Conservation (phyloP, 2,113 vertebrate species). For the Vireo altiloquus region DNA sequence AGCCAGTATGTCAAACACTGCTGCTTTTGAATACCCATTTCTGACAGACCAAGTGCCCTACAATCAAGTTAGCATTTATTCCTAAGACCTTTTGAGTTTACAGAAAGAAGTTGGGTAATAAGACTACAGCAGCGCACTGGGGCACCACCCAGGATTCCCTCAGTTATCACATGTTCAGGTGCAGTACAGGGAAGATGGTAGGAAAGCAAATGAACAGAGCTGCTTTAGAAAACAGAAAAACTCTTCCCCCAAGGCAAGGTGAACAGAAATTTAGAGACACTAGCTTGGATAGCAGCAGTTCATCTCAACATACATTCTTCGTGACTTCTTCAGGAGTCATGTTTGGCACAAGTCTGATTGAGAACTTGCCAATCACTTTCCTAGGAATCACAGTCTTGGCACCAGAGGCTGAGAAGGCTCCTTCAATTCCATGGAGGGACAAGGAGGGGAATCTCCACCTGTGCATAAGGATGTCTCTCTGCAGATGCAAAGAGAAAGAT, state of each 20-base stretch:
- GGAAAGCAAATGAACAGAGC: neutral
- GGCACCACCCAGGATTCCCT: neutral
- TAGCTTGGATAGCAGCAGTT: neutral
- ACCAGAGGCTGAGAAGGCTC: constrained; percentile 88
- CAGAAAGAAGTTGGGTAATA: neutral
- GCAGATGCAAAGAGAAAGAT: neutral
- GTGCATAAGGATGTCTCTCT: constrained; percentile 93
- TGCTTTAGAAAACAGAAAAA: neutral
- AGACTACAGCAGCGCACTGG: neutral
- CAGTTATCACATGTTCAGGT: neutral
- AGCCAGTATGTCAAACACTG: neutral
- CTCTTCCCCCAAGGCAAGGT: neutral
- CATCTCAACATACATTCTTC: constrained; percentile 73
- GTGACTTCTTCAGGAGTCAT: constrained; percentile 90
- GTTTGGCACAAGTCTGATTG: constrained; percentile 91
- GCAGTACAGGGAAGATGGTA: neutral
- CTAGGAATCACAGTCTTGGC: constrained; percentile 94
- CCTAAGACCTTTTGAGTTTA: neutral
- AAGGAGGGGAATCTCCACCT: constrained; percentile 95
- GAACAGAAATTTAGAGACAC: neutral
- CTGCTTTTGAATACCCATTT: neutral
- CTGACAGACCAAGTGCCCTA: neutral
- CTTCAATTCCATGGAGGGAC: constrained; percentile 97
- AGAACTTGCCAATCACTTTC: constrained; percentile 96
- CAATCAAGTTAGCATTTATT: neutral